Percentiles rank a stretch among this genome's conserved stretches.
Evolutionary conservation across 2,797 vertebrate species (phyloP).

Genomic region (Myiotriccus ornatus): DNA sequence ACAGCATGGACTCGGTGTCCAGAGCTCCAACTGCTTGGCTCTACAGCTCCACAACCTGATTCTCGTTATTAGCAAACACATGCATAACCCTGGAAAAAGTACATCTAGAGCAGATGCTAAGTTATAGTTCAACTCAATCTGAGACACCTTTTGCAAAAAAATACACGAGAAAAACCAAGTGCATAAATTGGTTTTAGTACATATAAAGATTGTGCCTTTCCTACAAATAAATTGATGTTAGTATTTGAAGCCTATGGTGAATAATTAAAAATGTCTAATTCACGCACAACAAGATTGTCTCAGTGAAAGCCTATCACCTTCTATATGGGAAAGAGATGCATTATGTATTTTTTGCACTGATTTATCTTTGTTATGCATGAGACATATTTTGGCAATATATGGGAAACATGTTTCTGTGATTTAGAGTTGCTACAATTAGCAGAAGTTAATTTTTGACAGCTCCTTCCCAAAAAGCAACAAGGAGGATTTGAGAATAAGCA

Average conservation of each 20-base stretch:
- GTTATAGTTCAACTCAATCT: background rate
- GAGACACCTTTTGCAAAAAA: background rate
- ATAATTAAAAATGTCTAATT: slow-evolving; percentile 50
- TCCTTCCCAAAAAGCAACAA: background rate
- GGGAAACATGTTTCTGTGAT: background rate
- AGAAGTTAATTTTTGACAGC: slow-evolving; percentile 49
- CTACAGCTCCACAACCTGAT: background rate
- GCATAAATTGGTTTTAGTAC: background rate
- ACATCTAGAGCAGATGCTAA: background rate
- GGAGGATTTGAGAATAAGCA: background rate
- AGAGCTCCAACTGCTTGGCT: background rate
- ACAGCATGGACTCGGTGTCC: accelerated
- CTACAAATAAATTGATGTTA: background rate
- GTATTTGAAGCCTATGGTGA: slow-evolving; percentile 19
- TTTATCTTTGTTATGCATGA: slow-evolving; percentile 37
- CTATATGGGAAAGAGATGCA: slow-evolving; percentile 22
- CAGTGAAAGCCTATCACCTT: slow-evolving; percentile 13
- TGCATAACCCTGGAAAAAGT: background rate
- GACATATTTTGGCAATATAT: slow-evolving; percentile 7
- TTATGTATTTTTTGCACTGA: slow-evolving; percentile 41
- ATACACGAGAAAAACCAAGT: background rate
- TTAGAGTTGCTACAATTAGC: slow-evolving; percentile 29
- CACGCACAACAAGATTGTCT: background rate
- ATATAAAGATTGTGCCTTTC: background rate
- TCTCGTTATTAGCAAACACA: background rate